A percentile compares a stretch with the other conserved stretches of the same genome.
Evolutionary conservation across 2,113 vertebrate species (phyloP).

Genomic region (Triplophysa siluroides): DNA sequence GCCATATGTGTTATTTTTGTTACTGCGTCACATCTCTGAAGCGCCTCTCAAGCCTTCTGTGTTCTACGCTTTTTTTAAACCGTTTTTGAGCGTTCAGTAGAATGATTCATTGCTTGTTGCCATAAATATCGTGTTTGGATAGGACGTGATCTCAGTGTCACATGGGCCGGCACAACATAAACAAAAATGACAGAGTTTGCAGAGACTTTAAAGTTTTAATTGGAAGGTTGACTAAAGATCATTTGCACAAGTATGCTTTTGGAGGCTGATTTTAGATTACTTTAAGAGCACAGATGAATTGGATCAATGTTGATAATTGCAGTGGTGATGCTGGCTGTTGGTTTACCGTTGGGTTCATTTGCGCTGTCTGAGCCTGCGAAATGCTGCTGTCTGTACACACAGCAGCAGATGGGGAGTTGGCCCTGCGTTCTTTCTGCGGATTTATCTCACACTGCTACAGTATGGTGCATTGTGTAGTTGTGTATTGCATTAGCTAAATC

Average conservation of each 20-base stretch:
- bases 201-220: conserved; percentile 17
- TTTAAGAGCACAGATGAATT: neutral
- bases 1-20: no score
- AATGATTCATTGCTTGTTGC: no score
- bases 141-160: no score
- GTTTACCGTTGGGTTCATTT: neutral
- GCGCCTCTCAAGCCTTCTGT: no score
- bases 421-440: conserved; percentile 10
- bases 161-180: no score
- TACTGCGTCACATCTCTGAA: no score
- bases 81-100: no score
- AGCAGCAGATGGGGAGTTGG: conserved; percentile 19
- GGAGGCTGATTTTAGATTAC: neutral
- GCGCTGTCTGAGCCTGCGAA: neutral
- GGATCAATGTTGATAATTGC: neutral
- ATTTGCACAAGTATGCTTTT: neutral
- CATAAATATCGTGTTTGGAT: no score
- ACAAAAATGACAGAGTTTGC: neutral
- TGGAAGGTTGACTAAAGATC: conserved; percentile 16
- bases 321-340: neutral
- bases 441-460: conserved; percentile 17
- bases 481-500: conserved; percentile 10
- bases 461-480: neutral
- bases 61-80: no score
- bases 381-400: conserved; percentile 6